Evolutionary conservation across 2,113 vertebrate genomes (phyloP).

Genomic region (Hemiprocne comata): DNA sequence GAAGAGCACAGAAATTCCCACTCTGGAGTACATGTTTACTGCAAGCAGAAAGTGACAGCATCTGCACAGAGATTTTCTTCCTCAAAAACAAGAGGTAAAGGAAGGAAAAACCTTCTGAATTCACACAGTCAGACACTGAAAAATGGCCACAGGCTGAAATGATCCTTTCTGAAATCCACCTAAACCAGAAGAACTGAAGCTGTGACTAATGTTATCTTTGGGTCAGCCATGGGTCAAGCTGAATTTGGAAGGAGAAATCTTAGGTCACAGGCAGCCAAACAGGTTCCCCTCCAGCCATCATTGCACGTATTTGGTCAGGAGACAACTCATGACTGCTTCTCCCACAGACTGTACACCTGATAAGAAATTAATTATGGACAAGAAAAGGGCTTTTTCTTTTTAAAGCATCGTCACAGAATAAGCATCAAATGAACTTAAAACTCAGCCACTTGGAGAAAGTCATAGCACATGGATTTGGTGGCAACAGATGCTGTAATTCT

Average conservation of each 20-base stretch:
- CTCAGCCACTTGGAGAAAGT: not conserved
- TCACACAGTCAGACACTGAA: not conserved
- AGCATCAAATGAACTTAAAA: not conserved
- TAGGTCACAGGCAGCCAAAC: not conserved
- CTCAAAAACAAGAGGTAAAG: not conserved
- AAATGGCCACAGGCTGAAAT: not conserved
- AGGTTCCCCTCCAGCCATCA: not conserved
- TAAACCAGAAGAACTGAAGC: not conserved
- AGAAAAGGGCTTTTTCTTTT: not conserved
- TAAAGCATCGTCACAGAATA: not conserved
- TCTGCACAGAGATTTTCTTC: not conserved
- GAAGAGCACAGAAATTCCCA: constrained; percentile 7
- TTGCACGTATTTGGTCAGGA: not conserved
- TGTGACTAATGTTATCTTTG: not conserved
- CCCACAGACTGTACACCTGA: not conserved
- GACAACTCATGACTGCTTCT: not conserved
- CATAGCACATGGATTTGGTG: not conserved
- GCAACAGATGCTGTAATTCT: not conserved
- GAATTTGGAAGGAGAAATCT: not conserved
- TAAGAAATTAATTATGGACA: not conserved
- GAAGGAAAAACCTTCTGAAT: not conserved
- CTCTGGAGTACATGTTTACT: not conserved
- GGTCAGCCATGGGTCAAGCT: not conserved
- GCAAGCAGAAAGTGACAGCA: not conserved
- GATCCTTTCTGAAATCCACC: not conserved